A percentile compares a stretch with the other conserved stretches of the same genome.
These are phyloP conservation scores for Coecobrya sp. DNA, from an alignment of 2,888 invertebrate genomes.

Conservation along the genomic window DNA sequence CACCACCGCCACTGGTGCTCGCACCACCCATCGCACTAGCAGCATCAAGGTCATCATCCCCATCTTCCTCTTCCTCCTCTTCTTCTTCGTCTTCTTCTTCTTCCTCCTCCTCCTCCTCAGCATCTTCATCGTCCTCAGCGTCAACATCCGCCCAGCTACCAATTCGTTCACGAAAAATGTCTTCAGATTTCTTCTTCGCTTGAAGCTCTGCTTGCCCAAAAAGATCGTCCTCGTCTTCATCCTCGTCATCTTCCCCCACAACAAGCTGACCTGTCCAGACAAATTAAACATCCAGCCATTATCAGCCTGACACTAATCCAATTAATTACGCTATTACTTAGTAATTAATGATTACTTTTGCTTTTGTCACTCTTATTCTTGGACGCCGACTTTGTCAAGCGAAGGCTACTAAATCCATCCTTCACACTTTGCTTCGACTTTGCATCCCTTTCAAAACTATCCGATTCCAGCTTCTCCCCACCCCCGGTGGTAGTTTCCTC, in stretches of 20 bases:
- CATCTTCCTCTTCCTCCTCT: conserved; percentile 64
- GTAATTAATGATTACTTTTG: too few species aligned
- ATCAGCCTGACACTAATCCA: too few species aligned
- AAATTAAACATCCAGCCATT: background rate
- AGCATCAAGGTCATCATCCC: background rate
- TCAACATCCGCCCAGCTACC: conserved; percentile 78
- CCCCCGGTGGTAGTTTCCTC: background rate
- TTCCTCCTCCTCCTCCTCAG: conserved; percentile 58
- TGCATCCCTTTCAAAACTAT: background rate
- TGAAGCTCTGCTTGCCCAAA: conserved; percentile 77
- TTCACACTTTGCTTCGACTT: background rate
- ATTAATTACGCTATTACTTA: too few species aligned
- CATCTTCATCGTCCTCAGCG: conserved; percentile 52
- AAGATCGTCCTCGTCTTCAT: conserved; percentile 67
- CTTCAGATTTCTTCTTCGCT: conserved; percentile 69
- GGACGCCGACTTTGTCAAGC: background rate
- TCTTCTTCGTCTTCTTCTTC: conserved; percentile 65
- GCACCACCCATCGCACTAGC: background rate
- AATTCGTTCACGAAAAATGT: conserved; percentile 66
- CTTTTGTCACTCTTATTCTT: background rate
- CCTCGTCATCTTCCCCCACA: background rate
- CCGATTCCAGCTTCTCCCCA: background rate
- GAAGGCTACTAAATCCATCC: background rate
- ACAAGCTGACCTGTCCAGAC: background rate
- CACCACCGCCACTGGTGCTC: conserved; percentile 63